Evolutionary conservation across 2,888 invertebrate genomes (phyloP).

Genomic region (Masnerella sp.): DNA sequence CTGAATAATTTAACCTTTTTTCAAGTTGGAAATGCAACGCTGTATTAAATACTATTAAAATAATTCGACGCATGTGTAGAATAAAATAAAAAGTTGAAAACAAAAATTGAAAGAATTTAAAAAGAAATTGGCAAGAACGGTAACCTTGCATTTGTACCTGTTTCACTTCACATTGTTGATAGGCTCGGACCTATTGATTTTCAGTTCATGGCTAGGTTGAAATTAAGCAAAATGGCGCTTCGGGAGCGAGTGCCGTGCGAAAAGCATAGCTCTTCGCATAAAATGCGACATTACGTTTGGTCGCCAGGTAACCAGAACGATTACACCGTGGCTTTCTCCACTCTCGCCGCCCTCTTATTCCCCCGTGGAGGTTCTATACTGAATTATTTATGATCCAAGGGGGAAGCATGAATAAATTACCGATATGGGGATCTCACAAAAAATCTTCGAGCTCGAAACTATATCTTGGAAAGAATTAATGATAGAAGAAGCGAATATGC

Average conservation of each 20-base stretch:
- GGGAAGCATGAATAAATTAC: conserved; percentile 55
- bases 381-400: conserved; percentile 57
- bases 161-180: conserved; percentile 60
- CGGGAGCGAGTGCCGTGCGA: conserved; percentile 57
- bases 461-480: conserved; percentile 52
- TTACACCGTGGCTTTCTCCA: conserved; percentile 53
- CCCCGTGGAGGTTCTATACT: conserved; percentile 36
- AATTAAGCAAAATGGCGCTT: conserved; percentile 66
- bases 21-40: too few species aligned
- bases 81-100: too few species aligned
- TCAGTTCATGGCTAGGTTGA: conserved; percentile 52
- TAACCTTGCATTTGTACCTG: conserved; percentile 3
- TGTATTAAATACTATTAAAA: too few species aligned
- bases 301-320: conserved; percentile 61
- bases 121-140: neutral
- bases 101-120: too few species aligned
- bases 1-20: too few species aligned
- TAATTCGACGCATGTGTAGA: too few species aligned
- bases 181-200: conserved; percentile 76
- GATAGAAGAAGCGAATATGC: conserved; percentile 36
- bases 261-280: conserved; percentile 56
- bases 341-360: conserved; percentile 52
- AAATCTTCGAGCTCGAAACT: conserved; percentile 47
- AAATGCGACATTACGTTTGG: conserved; percentile 58
- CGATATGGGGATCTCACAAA: conserved; percentile 47